Percentiles rank a stretch among this genome's conserved stretches.
Evolutionary conservation across 2,113 vertebrate genomes (phyloP).

Genomic region (Vombatus ursinus): DNA sequence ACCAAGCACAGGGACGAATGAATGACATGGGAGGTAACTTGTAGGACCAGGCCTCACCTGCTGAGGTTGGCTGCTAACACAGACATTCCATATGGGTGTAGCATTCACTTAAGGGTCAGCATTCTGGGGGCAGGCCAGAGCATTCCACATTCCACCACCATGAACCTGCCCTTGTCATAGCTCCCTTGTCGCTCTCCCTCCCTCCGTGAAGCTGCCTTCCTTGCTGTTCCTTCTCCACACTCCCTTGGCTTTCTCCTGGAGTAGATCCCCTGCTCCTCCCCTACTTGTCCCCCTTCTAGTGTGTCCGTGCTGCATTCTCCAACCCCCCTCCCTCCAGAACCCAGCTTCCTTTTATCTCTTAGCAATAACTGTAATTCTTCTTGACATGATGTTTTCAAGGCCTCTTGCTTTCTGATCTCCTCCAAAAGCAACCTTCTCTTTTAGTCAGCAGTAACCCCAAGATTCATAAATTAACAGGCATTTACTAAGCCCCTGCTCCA

Average conservation of each 20-base stretch:
- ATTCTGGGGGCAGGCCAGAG: not conserved
- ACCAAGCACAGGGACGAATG: not conserved
- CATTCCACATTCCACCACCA: not conserved
- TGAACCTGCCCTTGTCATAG: not conserved
- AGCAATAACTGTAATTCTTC: not conserved
- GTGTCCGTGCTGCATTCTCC: not conserved
- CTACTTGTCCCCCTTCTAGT: not conserved
- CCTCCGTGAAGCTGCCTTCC: not conserved
- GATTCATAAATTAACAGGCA: not conserved
- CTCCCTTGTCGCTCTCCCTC: not conserved
- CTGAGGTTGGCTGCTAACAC: not conserved
- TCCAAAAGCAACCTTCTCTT: not conserved
- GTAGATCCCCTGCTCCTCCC: not conserved
- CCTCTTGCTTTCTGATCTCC: not conserved
- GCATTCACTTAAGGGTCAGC: not conserved
- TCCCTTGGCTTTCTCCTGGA: not conserved
- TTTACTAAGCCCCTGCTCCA: not conserved
- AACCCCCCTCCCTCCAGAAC: not conserved
- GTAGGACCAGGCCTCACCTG: not conserved
- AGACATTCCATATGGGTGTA: not conserved
- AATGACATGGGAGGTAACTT: not conserved
- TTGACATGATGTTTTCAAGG: not conserved
- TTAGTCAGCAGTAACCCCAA: not conserved
- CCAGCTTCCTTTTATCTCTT: not conserved
- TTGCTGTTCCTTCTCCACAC: not conserved